Evolutionary conservation across 2,113 vertebrate species (phyloP).

Genomic region (Sebastes schlegelii): DNA sequence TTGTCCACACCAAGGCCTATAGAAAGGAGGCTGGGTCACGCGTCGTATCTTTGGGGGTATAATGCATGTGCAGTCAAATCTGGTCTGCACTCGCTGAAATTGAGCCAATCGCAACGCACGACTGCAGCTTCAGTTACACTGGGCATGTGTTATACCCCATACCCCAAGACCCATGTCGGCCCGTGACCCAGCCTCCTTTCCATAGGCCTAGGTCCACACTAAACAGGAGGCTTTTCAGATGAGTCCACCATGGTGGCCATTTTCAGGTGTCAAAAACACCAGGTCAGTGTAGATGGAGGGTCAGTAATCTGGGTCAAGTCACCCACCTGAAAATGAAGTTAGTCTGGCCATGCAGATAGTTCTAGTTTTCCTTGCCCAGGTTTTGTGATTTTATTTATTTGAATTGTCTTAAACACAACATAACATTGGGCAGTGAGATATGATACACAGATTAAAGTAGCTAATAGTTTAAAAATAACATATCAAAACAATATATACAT

Average conservation of each 20-base stretch:
- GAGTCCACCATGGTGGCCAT: not conserved
- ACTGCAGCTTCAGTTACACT: too few species aligned
- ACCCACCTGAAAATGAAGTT: not conserved
- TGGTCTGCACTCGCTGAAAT: too few species aligned
- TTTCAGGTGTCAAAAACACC: not conserved
- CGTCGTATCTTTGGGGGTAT: too few species aligned
- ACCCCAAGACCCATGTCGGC: too few species aligned
- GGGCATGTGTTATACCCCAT: too few species aligned
- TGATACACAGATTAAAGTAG: not conserved
- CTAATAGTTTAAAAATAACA: not conserved
- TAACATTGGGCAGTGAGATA: not conserved
- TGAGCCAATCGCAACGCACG: too few species aligned
- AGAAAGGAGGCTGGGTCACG: too few species aligned
- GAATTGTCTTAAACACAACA: not conserved
- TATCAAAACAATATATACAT: too few species aligned
- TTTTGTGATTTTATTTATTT: not conserved
- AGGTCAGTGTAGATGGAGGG: not conserved
- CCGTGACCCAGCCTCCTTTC: too few species aligned
- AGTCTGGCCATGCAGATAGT: not conserved
- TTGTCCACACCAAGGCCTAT: too few species aligned
- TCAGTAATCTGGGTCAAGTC: not conserved
- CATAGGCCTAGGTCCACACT: too few species aligned
- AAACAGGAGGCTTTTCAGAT: not conserved
- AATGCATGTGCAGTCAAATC: too few species aligned
- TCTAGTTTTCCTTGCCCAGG: not conserved